Evolutionary conservation across 2,113 vertebrate species (phyloP), one percentile per base, ranked within the genome.

Genomic region (Burhinus oedicnemus): DNA sequence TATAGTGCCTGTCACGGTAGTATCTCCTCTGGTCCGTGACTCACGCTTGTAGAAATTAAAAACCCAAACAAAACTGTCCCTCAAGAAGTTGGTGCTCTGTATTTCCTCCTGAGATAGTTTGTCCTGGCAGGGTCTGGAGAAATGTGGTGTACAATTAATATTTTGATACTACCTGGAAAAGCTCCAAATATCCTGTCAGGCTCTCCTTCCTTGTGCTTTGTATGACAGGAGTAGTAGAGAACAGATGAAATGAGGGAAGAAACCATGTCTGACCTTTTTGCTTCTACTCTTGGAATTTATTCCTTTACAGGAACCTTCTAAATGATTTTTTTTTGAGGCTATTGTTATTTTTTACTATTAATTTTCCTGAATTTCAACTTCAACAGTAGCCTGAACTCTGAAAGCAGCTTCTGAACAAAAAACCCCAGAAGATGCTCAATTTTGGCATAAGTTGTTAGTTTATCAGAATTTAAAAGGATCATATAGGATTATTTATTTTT

Each of bases 161-260:
- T 20, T 91, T 90, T 75, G 21, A 44, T 90, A 47, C 52, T 25
- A 74, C 55, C 32, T 84, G 80, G 55, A 86, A 81, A 90, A 75
- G 51, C 23, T 87, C 88, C 42, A 81, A 27, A 34, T 78, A 71
- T 15, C 32, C 32, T 83, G 19, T 42, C 44, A 91, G 61, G 30
- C 19, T 75, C 21, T 90, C 26, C 34, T 84, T 36, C 62, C 30
- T 11, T 38, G 72, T 78, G 57, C 30, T 78, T 75, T 40, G 11
- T 80, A 15, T 60, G 32, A 54, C 9, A n/a, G 58, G 15, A 82
- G 9, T 52, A 72, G 57, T 52, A 66, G 25, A 61, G 52, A 87
- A 38, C 36, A 71, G 74, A 47, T 78, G 9, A 91, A 89, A 21
- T 44, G 54, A 81, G 29, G 62, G 51, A 77, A 92, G 15, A 82